Evolutionary conservation across 2,888 invertebrate genomes (phyloP), one percentile per base, ranked within the genome.

Genomic region (Creontiades dilutus): DNA sequence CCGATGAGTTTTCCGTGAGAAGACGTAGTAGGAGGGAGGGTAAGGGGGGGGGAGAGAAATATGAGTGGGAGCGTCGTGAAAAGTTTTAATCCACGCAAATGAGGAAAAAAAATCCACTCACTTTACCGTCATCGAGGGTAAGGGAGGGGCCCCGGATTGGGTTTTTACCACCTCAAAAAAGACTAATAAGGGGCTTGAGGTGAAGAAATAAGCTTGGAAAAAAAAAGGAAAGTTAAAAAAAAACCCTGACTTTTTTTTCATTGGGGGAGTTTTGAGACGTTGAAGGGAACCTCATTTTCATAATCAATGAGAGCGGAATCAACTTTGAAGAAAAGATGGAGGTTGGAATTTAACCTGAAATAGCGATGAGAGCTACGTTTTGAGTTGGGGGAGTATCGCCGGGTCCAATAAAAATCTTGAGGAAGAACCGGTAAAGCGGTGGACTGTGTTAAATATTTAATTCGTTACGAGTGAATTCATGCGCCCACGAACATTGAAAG

Each of bases 31-130:
- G n/a, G n/a, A n/a, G n/a, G n/a, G n/a, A n/a, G n/a, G n/a, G n/a
- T n/a, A n/a, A 16, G 61, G 4, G 19, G 7, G 12, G 13, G 23
- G 23, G 12, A 11, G 23, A 5, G 68, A 68, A 68, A 68, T 68
- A 68, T 68, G 23, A 23, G 23, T 0, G 27, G 68, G 12, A 68
- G 7, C 27, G 68, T 68, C 68, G 68, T 68, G 68, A 23, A 68
- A 68, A 68, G 68, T 68, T 68, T 68, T 68, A 68, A 68, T 68
- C 68, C 23, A 68, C 19, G 68, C 68, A 68, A 23, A 68, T 68
- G 68, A 68, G 68, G 23, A 19, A 68, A 19, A 23, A 68, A 68
- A 68, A 27, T 68, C 68, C 68, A 27, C 23, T 19, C 19, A n/a
- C 13, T 68, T 68, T 23, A 19, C 23, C 11, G 68, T 68, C 11